Evolutionary conservation across 2,797 vertebrate genomes (phyloP), one percentile per base, ranked within the genome.

Genomic region (Periparus ater): DNA sequence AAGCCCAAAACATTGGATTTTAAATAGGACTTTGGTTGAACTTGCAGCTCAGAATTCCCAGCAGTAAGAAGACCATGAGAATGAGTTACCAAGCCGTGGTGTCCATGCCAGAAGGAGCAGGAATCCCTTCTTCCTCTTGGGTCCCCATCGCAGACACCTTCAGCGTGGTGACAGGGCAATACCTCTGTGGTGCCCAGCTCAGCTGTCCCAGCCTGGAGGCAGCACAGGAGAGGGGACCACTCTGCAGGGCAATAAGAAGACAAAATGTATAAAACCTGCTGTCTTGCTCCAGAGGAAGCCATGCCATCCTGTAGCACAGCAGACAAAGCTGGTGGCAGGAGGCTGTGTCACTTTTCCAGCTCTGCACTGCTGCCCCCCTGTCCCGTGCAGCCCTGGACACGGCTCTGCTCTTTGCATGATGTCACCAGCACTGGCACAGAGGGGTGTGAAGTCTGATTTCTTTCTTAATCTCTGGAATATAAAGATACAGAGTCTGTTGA

Each of bases 211-310:
- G n/a, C 12, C 6, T 45, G 91, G 81, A 79, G 74, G 73, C 50
- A 84, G 84, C 48, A 58, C 62, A 80, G 88, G 79, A 93, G 30
- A 85, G 45, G 67, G 62, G 10, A 61, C 72, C 42, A 45, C 57
- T 26, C 36, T 83, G 73, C 55, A 51, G 38, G 66, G 66, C 82
- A 57, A 75, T 68, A 90, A 89, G 92, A 95, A 91, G 51, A 29
- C 63, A 81, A 36, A 50, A 95, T 83, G 82, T 94, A 42, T 88
- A 84, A 94, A 61, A 88, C 8, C 36, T 85, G 51, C 61, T 84
- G 7, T 85, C 36, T 84, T 93, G 91, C 92, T 89, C 87, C 74
- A 95, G 85, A 88, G 89, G 89, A 74, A 93, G 75, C 89, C 67
- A 74, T 54, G 57, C 68, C 87, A 84, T 73, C 85, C 77, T 57